A percentile compares a stretch with the other conserved stretches of the same genome.
Conservation (phyloP, 1,140 invertebrate genomes). For the Aporrectodea caliginosa region DNA sequence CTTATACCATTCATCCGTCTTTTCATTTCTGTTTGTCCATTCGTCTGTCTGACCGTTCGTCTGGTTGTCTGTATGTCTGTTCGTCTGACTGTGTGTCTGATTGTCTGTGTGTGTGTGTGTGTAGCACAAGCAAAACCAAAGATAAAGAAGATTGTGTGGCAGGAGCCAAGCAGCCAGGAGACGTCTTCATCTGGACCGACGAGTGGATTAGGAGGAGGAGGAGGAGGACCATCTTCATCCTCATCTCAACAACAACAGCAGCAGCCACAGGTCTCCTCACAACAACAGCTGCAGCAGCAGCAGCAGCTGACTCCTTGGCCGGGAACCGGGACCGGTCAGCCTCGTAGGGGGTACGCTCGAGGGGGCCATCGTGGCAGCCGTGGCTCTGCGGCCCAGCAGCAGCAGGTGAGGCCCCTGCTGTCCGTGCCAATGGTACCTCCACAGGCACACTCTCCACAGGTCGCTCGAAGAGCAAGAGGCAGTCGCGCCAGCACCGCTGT, state of each 20-base stretch:
- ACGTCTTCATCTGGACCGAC: background rate
- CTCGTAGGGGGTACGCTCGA: background rate
- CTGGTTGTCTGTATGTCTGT: too few species aligned
- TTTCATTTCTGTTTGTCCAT: too few species aligned
- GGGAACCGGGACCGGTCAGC: background rate
- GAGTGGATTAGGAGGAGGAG: too few species aligned
- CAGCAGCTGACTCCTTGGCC: background rate
- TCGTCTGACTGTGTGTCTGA: too few species aligned
- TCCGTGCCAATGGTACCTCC: background rate
- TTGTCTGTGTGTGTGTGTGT: background rate
- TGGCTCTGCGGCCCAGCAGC: background rate
- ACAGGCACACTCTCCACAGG: background rate
- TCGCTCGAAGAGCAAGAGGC: background rate
- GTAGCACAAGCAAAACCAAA: background rate
- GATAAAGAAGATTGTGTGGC: background rate
- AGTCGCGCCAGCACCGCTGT: background rate
- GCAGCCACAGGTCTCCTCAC: too few species aligned
- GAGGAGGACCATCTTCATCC: background rate
- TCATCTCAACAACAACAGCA: background rate
- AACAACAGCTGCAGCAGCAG: background rate
- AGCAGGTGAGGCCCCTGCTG: background rate
- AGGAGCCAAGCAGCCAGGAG: background rate
- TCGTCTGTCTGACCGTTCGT: too few species aligned
- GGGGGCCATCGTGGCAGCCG: background rate
- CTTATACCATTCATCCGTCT: too few species aligned